Conservation (phyloP, 2,888 invertebrate genomes). For the Mayetiola destructor region DNA sequence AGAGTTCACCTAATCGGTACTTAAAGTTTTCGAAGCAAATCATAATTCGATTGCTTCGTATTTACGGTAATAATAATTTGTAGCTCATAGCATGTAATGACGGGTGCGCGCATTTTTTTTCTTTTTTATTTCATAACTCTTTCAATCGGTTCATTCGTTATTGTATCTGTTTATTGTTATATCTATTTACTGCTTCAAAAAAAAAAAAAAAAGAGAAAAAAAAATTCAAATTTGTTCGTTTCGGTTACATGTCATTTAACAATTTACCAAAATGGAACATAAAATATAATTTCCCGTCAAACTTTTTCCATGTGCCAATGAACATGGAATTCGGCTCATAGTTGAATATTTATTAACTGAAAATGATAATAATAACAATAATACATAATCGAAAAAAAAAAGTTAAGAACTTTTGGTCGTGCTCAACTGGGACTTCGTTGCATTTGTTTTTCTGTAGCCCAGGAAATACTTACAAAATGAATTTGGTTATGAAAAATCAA, state of each 20-base stretch:
- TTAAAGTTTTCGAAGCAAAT: background rate
- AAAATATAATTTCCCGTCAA: background rate
- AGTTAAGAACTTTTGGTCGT: too few species aligned
- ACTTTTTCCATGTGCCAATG: too few species aligned
- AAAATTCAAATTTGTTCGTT: background rate
- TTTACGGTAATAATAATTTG: background rate
- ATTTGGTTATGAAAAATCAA: too few species aligned
- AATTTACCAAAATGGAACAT: constrained; percentile 8
- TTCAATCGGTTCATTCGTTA: background rate
- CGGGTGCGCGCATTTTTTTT: too few species aligned
- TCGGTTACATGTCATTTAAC: constrained; percentile 12
- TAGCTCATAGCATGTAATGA: background rate
- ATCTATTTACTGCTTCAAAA: too few species aligned
- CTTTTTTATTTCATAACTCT: constrained; percentile 9
- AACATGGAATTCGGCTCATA: background rate
- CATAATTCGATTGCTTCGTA: background rate
- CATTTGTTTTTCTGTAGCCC: too few species aligned
- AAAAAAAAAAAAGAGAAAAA: too few species aligned
- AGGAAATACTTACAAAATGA: too few species aligned
- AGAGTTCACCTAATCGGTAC: background rate
- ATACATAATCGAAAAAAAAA: too few species aligned
- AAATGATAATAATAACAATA: too few species aligned
- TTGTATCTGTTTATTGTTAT: background rate
- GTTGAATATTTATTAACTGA: constrained; percentile 13
- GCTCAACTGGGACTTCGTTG: too few species aligned